Evolutionary conservation across 2,113 vertebrate species (phyloP).

Genomic region (Corythaeola cristata): DNA sequence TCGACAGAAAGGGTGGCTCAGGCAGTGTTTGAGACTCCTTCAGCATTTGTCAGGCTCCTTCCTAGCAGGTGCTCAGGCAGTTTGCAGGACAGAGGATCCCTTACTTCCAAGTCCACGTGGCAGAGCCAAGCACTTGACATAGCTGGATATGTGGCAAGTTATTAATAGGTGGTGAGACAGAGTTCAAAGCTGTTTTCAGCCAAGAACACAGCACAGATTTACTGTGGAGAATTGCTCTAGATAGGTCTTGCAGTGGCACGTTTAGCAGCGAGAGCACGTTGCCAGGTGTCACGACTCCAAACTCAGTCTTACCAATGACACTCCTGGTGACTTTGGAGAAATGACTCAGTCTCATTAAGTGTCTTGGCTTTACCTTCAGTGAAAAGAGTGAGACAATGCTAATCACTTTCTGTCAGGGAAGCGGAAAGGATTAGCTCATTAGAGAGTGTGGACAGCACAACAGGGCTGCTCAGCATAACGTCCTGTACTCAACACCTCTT

Average conservation of each 20-base stretch:
- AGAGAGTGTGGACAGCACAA: not conserved
- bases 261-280: accelerated
- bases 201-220: not conserved
- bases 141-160: not conserved
- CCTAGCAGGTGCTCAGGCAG: not conserved
- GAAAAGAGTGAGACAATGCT: not conserved
- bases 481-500: not conserved
- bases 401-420: not conserved
- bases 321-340: not conserved
- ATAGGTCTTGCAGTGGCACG: not conserved
- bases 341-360: not conserved
- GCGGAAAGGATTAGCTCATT: not conserved
- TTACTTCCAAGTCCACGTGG: not conserved
- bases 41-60: not conserved
- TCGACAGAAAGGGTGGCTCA: not conserved
- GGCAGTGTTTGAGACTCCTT: not conserved
- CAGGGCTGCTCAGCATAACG: not conserved
- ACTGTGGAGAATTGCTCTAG: not conserved
- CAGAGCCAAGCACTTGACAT: not conserved
- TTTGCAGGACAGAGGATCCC: not conserved
- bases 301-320: not conserved
- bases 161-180: not conserved
- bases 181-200: not conserved
- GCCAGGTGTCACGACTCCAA: not conserved
- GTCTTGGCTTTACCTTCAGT: not conserved